Base-by-base conservation (phyloP, 2,113 vertebrate species). In the Cygnus atratus region DNA sequence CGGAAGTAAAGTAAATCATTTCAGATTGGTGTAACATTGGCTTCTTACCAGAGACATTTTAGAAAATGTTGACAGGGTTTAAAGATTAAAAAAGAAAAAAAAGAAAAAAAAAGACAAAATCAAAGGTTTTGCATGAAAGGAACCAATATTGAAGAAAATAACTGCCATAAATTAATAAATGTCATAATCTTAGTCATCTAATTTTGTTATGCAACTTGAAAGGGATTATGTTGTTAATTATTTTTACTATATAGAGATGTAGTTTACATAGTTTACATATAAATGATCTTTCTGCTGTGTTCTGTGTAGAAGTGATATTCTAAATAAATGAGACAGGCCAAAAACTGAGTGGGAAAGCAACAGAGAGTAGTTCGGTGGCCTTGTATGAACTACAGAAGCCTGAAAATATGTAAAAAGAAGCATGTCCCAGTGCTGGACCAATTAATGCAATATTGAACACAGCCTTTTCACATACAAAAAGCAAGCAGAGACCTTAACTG, bases 61-160 rank as follows among this genome's bases (percentile, higher is more conserved):
- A 6, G 19, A 70, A 10, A 26, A 80, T 77, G 7, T 71, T 86
- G 73, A 88, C 84, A 88, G 86, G 19, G 7, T 84, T 90, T 84
- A 72, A 88, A 78, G 57, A 39, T 18, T 28, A 57, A 88, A 83
- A 58, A 22, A 63, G 39, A 52, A 84, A 80, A 70, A 15, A 65
- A 63, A 57, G n/a, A n/a, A n/a, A 80, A 83, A 66, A 20, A 18
- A 48, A 48, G 68, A 91, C 57, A 82, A 92, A 96, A 87, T 91
- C 91, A 88, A 92, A 93, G 84, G 24, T 82, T 86, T 91, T 65
- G 11, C 65, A 91, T 94, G 43, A 90, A 96, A 92, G 46, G 33
- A 65, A 35, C 13, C 12, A 78, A 70, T 67, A 74, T 12, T 75
- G 10, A 35, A 78, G 25, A 77, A 97, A 95, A 88, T 61, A 78